Conservation (phyloP, 2,797 vertebrate genomes). For the Cossypha heuglini region DNA sequence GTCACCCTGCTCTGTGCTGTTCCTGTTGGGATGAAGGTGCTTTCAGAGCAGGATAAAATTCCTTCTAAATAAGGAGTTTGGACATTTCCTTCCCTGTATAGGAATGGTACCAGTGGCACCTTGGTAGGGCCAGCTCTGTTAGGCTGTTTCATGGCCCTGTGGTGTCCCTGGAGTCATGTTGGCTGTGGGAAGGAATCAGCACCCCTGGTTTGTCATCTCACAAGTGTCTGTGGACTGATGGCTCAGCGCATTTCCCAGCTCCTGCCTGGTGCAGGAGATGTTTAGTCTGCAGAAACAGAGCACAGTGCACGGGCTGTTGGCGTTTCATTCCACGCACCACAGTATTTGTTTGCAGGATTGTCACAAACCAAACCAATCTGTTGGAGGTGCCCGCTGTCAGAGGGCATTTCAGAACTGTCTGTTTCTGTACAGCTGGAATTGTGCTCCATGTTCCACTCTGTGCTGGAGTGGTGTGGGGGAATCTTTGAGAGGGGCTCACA, state of each 20-base stretch:
- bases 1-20: background rate
- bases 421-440: background rate
- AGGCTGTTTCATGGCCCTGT: rapidly evolving
- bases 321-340: rapidly evolving
- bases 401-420: background rate
- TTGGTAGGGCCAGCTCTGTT: background rate
- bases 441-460: rapidly evolving
- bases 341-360: background rate
- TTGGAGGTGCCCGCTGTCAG: background rate
- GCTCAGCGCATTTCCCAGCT: rapidly evolving
- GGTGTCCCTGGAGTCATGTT: background rate
- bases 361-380: background rate
- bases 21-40: background rate
- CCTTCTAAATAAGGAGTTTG: background rate
- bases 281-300: background rate
- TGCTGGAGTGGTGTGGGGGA: background rate
- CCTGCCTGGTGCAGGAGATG: background rate
- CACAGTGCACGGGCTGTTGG: background rate
- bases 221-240: background rate
- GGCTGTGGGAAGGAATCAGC: background rate
- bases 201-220: background rate
- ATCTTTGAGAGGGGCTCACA: background rate
- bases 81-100: background rate
- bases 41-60: background rate
- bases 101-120: background rate